A percentile compares a stretch with the other conserved stretches of the same genome.
Conservation (phyloP, 2,888 invertebrate genomes). For the Gastracanthus pulcherrimus region DNA sequence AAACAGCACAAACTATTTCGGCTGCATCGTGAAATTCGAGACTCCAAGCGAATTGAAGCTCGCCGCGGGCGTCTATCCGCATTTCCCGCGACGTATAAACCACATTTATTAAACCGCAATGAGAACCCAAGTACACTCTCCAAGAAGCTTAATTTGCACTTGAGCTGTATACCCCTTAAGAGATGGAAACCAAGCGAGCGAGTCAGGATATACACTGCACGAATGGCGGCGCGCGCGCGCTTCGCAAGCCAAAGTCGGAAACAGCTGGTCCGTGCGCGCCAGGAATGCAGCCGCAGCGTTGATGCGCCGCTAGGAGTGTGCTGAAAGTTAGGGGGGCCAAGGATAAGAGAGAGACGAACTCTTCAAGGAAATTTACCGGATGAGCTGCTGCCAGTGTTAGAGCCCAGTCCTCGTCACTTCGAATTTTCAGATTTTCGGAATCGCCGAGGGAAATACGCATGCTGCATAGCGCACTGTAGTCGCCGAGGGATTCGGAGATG, state of each 20-base stretch:
- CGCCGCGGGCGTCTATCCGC: too few species aligned
- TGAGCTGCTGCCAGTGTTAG: too few species aligned
- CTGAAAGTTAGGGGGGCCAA: not conserved
- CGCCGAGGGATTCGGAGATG: not conserved
- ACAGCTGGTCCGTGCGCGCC: not conserved
- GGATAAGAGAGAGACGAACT: not conserved
- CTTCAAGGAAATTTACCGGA: constrained; percentile 23
- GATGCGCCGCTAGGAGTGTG: not conserved
- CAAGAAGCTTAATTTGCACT: not conserved
- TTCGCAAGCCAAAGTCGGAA: not conserved
- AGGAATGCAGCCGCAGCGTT: not conserved
- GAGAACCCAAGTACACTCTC: not conserved
- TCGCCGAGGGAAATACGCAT: not conserved
- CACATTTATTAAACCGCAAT: not conserved
- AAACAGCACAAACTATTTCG: too few species aligned
- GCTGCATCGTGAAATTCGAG: too few species aligned
- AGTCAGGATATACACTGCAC: not conserved
- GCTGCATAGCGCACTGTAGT: too few species aligned
- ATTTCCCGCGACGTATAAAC: not conserved
- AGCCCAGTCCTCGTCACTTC: not conserved
- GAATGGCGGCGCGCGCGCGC: not conserved
- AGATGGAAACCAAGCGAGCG: not conserved
- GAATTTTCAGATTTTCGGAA: constrained; percentile 10
- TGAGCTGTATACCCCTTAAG: not conserved
- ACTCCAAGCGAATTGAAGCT: not conserved